Evolutionary conservation across 2,113 vertebrate genomes (phyloP).

Genomic region (Serinus canaria): DNA sequence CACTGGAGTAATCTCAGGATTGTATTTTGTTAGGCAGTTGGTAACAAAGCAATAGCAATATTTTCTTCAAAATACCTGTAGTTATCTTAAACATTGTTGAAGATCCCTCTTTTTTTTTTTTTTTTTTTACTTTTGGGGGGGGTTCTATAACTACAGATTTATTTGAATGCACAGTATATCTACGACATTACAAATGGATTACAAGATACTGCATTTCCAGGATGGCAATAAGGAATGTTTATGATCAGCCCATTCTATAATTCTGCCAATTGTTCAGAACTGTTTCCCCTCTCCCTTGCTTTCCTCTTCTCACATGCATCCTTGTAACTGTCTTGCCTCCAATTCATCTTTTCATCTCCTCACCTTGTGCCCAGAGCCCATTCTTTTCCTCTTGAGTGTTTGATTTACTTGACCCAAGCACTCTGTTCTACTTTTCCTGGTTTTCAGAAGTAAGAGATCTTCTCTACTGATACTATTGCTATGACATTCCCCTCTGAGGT

Average conservation of each 20-base stretch:
- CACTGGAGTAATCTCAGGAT: not conserved
- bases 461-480: not conserved
- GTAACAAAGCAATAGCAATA: not conserved
- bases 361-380: not conserved
- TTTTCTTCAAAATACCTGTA: not conserved
- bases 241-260: not conserved
- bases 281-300: not conserved
- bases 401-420: not conserved
- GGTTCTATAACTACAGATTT: not conserved
- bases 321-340: not conserved
- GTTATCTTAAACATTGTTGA: not conserved
- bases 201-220: not conserved
- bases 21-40: not conserved
- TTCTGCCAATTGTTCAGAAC: not conserved
- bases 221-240: not conserved
- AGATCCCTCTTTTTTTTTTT: not conserved
- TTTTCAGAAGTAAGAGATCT: not conserved
- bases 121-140: not conserved
- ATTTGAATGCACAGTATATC: not conserved
- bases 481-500: not conserved
- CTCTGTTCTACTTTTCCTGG: not conserved
- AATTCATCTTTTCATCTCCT: not conserved
- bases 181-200: not conserved
- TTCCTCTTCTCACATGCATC: not conserved
- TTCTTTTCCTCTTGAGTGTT: not conserved